A percentile compares a stretch with the other conserved stretches of the same genome.
Conservation (phyloP, 2,797 vertebrate genomes). For the Etheostoma perlongum region DNA sequence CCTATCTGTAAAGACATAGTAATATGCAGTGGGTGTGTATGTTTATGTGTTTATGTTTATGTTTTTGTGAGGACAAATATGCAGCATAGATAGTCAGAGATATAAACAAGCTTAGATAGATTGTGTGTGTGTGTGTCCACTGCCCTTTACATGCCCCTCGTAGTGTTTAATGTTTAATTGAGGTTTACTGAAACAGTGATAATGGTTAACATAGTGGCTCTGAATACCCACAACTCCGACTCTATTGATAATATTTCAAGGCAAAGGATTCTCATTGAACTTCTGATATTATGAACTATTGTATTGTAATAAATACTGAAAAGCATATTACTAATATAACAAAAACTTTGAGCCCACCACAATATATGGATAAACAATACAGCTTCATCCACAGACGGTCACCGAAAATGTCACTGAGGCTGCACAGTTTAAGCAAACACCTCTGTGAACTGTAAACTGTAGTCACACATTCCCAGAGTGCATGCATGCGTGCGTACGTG, state of each 20-base stretch:
- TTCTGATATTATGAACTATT: not conserved
- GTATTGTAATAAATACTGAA: not conserved
- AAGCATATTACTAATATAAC: not conserved
- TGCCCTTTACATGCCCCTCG: not conserved
- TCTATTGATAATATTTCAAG: constrained; percentile 37
- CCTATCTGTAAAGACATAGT: not conserved
- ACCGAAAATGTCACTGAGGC: constrained; percentile 2
- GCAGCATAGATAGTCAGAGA: not conserved
- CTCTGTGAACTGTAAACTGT: constrained; percentile 1
- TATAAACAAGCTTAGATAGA: not conserved
- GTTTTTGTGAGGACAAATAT: not conserved
- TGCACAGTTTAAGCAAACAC: constrained; percentile 18
- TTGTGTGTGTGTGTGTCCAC: not conserved
- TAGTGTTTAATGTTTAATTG: constrained; percentile 72
- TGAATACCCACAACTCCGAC: constrained; percentile 26
- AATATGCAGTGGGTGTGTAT: not conserved
- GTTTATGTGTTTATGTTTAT: not conserved
- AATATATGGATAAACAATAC: not conserved
- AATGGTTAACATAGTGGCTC: constrained; percentile 63
- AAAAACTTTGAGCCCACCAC: not conserved
- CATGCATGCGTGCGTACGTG: not conserved
- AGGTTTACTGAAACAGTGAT: constrained; percentile 41
- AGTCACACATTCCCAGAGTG: constrained; percentile 26
- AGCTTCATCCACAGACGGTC: not conserved
- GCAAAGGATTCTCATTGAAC: not conserved